These are phyloP conservation scores for Protophormia terraenovae DNA, from an alignment of 2,888 invertebrate genomes.

Conservation along the genomic window DNA sequence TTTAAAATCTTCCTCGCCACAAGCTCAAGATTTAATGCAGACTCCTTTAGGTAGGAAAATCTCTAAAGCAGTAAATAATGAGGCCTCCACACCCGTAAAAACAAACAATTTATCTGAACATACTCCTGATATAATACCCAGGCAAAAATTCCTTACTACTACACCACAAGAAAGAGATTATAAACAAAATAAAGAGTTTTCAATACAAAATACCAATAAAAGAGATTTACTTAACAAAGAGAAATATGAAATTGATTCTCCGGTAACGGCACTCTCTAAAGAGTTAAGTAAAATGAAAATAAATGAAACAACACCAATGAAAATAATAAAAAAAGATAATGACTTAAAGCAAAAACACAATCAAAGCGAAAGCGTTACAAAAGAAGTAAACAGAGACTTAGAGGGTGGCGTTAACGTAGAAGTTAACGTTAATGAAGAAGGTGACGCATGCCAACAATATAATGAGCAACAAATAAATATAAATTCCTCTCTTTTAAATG, in stretches of 20 bases:
- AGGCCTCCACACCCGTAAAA: slow-evolving; percentile 21
- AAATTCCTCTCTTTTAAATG: slow-evolving; percentile 59
- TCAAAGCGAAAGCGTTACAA: too few relatives aligned
- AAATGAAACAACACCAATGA: slow-evolving; percentile 69
- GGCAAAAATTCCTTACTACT: slow-evolving; percentile 61
- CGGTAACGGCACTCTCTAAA: slow-evolving; percentile 76
- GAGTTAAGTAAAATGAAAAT: slow-evolving; percentile 73
- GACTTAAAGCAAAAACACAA: slow-evolving; percentile 34
- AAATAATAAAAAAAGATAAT: too few relatives aligned
- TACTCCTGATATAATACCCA: slow-evolving; percentile 64
- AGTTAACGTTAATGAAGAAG: slow-evolving; percentile 18
- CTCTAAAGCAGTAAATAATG: slow-evolving; percentile 26
- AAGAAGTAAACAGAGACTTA: not conserved
- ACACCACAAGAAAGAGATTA: slow-evolving; percentile 52
- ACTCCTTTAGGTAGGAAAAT: slow-evolving; percentile 71
- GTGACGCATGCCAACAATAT: slow-evolving; percentile 61
- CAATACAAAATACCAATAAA: slow-evolving; percentile 49
- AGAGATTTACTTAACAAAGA: slow-evolving; percentile 52
- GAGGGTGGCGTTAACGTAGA: slow-evolving; percentile 36
- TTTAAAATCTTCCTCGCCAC: slow-evolving; percentile 61
- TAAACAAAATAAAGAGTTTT: slow-evolving; percentile 57
- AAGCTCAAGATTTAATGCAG: slow-evolving; percentile 67
- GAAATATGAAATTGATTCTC: slow-evolving; percentile 73
- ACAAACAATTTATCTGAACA: slow-evolving; percentile 48
- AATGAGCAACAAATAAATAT: slow-evolving; percentile 57